phyloP scores from a whole-genome alignment of 1,140 invertebrate genomes.

The Pteromalus puparum region DNA sequence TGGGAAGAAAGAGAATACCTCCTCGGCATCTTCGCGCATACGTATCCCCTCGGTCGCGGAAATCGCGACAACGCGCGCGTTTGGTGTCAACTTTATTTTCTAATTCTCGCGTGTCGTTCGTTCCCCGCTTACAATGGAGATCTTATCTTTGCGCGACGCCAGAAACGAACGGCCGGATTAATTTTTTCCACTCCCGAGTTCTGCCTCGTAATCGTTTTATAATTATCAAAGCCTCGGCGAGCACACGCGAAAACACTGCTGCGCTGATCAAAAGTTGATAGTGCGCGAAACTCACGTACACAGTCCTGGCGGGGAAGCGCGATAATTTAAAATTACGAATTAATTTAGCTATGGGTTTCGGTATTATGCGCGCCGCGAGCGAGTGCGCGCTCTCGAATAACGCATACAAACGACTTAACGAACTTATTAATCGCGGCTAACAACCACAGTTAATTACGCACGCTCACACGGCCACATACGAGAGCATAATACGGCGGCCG shows the following conservation, averaged over 20 bases:
- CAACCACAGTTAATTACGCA: slow-evolving; percentile 25
- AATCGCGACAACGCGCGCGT: not conserved
- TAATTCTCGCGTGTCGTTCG: slow-evolving; percentile 1
- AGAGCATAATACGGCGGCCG: not conserved
- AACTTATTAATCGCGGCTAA: slow-evolving; percentile 17
- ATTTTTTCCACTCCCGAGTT: not conserved
- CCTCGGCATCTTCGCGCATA: not conserved
- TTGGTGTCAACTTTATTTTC: not conserved
- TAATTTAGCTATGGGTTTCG: not conserved
- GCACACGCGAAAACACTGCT: too few species aligned
- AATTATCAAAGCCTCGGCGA: too few species aligned
- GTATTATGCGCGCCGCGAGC: not conserved
- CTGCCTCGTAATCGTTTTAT: too few species aligned
- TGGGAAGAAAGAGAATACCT: not conserved
- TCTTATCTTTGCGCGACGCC: not conserved
- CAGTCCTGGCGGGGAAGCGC: not conserved
- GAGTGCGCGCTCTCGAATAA: slow-evolving; percentile 13
- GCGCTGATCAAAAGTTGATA: too few species aligned
- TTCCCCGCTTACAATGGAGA: not conserved
- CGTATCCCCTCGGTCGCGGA: not conserved
- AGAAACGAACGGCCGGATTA: too few species aligned
- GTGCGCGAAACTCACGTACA: too few species aligned
- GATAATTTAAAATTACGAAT: slow-evolving; percentile 22
- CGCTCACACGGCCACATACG: not conserved
- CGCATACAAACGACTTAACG: slow-evolving; percentile 14